Evolutionary conservation across 2,113 vertebrate species (phyloP).

Genomic region (Amphiprion ocellaris): DNA sequence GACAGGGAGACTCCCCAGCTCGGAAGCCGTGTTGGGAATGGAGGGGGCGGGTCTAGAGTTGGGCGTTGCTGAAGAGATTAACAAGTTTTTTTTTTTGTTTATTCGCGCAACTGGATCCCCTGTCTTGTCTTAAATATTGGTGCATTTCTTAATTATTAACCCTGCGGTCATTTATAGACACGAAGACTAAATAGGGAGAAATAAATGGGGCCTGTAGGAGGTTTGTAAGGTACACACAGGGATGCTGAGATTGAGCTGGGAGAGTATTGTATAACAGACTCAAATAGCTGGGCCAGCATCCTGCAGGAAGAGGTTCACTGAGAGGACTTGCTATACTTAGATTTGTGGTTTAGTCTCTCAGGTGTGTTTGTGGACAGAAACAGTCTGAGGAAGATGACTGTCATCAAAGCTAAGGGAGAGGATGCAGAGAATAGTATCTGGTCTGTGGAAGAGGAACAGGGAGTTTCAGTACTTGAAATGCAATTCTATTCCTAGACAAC

Average conservation of each 20-base stretch:
- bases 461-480: constrained; percentile 12
- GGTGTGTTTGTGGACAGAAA: constrained; percentile 46
- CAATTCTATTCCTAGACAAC: constrained; percentile 22
- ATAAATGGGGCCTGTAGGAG: neutral
- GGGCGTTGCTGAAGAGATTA: constrained; percentile 69
- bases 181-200: neutral
- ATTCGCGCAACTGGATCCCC: constrained; percentile 28
- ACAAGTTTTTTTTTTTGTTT: neutral
- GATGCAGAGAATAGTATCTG: neutral
- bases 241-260: constrained; percentile 33
- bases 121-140: constrained; percentile 26
- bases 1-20: constrained; percentile 49
- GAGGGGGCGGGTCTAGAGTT: constrained; percentile 54
- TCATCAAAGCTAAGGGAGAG: constrained; percentile 15
- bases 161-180: neutral
- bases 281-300: constrained; percentile 63
- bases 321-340: constrained; percentile 57
- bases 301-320: constrained; percentile 54
- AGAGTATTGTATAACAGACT: constrained; percentile 59
- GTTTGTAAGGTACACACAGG: constrained; percentile 1
- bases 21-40: neutral
- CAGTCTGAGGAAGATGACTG: constrained; percentile 4
- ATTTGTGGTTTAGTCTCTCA: constrained; percentile 32
- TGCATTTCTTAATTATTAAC: constrained; percentile 14
- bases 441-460: constrained; percentile 14